These are phyloP conservation scores for Nothocercus nigrocapillus DNA, from an alignment of 2,113 vertebrate species.

Conservation along the genomic window DNA sequence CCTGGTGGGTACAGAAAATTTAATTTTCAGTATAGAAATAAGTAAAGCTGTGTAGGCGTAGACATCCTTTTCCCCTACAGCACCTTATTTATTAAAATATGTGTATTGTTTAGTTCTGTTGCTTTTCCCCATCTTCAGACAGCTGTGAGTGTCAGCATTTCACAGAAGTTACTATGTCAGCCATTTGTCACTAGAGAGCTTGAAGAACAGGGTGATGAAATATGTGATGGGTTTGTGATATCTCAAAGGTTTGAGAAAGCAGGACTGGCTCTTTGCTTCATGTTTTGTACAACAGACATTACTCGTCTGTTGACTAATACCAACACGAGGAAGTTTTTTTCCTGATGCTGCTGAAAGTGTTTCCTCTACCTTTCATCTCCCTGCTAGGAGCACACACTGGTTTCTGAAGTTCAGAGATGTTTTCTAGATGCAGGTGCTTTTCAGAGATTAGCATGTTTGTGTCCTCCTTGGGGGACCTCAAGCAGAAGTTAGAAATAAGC, in stretches of 20 bases:
- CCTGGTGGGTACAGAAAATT: not conserved
- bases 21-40: not conserved
- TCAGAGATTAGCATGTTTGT: not conserved
- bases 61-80: not conserved
- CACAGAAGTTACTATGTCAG: not conserved
- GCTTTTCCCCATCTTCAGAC: not conserved
- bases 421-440: not conserved
- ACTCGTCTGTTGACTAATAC: not conserved
- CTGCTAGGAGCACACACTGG: not conserved
- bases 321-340: not conserved
- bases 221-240: fast-evolving
- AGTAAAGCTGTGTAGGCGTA: not conserved
- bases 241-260: not conserved
- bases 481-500: not conserved
- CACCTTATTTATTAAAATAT: not conserved
- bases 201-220: not conserved
- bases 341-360: not conserved
- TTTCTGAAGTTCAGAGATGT: not conserved
- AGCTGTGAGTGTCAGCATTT: not conserved
- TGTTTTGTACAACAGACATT: not conserved
- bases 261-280: not conserved
- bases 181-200: not conserved
- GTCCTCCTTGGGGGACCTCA: not conserved
- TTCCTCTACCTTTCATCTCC: fast-evolving
- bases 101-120: not conserved